These are phyloP conservation scores for Drosophila lowei DNA, from an alignment of 1,140 invertebrate genomes.

Conservation along the genomic window DNA sequence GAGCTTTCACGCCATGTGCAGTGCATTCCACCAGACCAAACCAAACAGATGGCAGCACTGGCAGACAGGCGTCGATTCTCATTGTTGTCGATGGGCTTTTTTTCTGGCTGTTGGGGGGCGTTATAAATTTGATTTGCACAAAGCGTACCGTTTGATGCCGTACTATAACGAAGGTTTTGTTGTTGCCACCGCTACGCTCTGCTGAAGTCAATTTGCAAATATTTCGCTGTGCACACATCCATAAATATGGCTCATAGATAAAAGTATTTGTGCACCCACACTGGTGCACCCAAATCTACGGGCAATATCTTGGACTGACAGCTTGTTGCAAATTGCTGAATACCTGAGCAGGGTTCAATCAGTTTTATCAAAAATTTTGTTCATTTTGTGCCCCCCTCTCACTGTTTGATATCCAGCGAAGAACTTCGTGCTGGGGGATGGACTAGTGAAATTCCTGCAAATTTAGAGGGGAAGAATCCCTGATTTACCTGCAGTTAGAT, in stretches of 20 bases:
- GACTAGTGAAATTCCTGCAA: neutral
- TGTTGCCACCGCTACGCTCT: conserved; percentile 38
- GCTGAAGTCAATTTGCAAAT: conserved; percentile 63
- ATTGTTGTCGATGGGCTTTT: neutral
- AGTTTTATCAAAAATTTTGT: neutral
- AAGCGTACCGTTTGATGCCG: conserved; percentile 42
- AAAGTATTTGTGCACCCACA: conserved; percentile 35
- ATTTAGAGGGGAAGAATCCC: too few relatives aligned
- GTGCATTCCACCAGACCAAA: conserved; percentile 13
- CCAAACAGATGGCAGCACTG: conserved; percentile 37
- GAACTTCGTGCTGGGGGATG: neutral
- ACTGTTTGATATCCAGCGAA: neutral
- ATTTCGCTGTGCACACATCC: conserved; percentile 34
- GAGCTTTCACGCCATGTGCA: conserved; percentile 39
- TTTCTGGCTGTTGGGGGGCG: conserved; percentile 3
- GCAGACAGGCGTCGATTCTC: neutral
- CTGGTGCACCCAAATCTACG: conserved; percentile 16
- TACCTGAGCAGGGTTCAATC: conserved; percentile 39
- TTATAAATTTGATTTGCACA: conserved; percentile 60
- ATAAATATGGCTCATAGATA: conserved; percentile 43
- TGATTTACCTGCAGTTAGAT: too few relatives aligned
- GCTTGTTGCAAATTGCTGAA: conserved; percentile 48
- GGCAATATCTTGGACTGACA: conserved; percentile 41
- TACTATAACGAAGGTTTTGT: neutral
- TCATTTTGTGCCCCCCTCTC: neutral